A percentile compares a stretch with the other conserved stretches of the same genome.
These are phyloP conservation scores for Apoderus coryli DNA, from an alignment of 2,888 invertebrate species.

Conservation along the genomic window DNA sequence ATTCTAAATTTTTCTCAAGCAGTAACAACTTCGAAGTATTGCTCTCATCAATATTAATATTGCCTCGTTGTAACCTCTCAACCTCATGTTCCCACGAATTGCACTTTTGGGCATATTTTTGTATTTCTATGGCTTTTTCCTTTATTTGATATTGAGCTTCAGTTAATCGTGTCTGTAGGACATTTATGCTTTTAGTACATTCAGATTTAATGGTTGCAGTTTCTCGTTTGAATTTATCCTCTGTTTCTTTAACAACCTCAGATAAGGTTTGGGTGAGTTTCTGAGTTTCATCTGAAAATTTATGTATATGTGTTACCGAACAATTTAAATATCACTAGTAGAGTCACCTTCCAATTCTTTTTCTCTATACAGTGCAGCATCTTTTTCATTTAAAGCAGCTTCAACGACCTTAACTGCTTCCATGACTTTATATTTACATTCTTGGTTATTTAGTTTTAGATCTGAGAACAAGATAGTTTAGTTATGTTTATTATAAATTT, in stretches of 20 bases:
- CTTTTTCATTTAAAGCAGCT: slow-evolving; percentile 41
- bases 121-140: slow-evolving; percentile 39
- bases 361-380: slow-evolving; percentile 37
- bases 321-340: not conserved
- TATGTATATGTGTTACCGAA: not conserved
- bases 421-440: slow-evolving; percentile 38
- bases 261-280: slow-evolving; percentile 38
- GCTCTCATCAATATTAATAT: slow-evolving; percentile 26
- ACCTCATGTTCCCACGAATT: slow-evolving; percentile 38
- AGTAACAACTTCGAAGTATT: slow-evolving; percentile 30
- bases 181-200: too few species aligned
- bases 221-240: slow-evolving; percentile 42
- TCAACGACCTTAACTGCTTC: slow-evolving; percentile 44
- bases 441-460: slow-evolving; percentile 33
- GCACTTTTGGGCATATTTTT: slow-evolving; percentile 39
- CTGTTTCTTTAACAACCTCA: slow-evolving; percentile 40
- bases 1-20: slow-evolving; percentile 41
- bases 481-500: not conserved
- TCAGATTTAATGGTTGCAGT: slow-evolving; percentile 40
- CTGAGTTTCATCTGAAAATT: slow-evolving; percentile 38
- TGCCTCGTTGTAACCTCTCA: slow-evolving; percentile 31
- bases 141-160: slow-evolving; percentile 41
- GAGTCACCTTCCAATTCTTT: slow-evolving; percentile 26
- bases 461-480: slow-evolving; percentile 8
- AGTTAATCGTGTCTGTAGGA: slow-evolving; percentile 43